Evolutionary conservation across 1,140 invertebrate genomes (phyloP).

Genomic region (Drosophila orosa): DNA sequence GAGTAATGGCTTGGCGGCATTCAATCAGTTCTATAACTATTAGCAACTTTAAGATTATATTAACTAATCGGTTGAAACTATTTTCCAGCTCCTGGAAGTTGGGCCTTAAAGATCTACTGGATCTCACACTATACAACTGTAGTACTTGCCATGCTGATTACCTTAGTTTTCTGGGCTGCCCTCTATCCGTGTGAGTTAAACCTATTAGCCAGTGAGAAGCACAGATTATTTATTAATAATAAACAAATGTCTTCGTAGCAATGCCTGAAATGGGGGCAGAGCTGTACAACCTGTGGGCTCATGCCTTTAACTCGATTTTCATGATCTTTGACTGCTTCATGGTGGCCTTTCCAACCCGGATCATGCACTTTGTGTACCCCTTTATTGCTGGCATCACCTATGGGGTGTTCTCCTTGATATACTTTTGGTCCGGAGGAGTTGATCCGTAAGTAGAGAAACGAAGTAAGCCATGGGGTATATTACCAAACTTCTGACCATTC

Average conservation of each 20-base stretch:
- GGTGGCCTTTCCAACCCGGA: slow-evolving; percentile 87
- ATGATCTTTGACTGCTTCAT: slow-evolving; percentile 90
- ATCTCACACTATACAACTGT: slow-evolving; percentile 85
- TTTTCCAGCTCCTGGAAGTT: slow-evolving; percentile 58
- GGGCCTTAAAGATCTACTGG: slow-evolving; percentile 86
- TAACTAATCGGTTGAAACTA: background rate
- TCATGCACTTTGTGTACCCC: slow-evolving; percentile 89
- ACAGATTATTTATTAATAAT: background rate
- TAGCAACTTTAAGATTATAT: background rate
- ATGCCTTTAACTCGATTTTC: slow-evolving; percentile 89
- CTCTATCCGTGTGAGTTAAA: slow-evolving; percentile 84
- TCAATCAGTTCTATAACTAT: background rate
- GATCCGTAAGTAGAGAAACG: slow-evolving; percentile 85
- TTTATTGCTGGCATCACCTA: slow-evolving; percentile 87
- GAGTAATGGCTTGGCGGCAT: slow-evolving; percentile 18
- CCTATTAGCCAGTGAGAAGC: too few relatives aligned
- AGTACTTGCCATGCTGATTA: slow-evolving; percentile 86
- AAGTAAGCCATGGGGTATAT: too few relatives aligned
- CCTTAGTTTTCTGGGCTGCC: slow-evolving; percentile 86
- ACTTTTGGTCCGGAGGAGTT: slow-evolving; percentile 89
- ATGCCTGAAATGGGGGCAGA: slow-evolving; percentile 58
- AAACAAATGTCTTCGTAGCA: slow-evolving; percentile 11
- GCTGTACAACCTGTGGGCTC: slow-evolving; percentile 88
- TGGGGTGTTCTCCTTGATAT: slow-evolving; percentile 88
- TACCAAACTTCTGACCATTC: background rate